These are phyloP conservation scores for Trachelipus rathkii DNA, from an alignment of 1,140 invertebrate species.

Conservation along the genomic window DNA sequence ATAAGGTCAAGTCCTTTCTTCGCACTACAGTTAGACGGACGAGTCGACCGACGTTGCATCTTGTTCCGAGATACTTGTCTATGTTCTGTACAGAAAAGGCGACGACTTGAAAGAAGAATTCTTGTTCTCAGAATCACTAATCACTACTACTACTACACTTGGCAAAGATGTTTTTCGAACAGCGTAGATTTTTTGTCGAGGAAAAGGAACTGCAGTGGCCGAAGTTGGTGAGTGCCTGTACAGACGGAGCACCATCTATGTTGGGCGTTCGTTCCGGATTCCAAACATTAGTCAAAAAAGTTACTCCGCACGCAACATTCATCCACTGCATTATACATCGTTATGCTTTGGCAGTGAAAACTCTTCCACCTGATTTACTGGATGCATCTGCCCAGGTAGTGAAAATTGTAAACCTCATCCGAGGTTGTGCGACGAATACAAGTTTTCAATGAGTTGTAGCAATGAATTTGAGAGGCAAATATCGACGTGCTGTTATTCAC, in stretches of 20 bases:
- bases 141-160: neutral
- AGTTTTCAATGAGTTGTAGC: slow-evolving; percentile 16
- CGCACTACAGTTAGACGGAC: neutral
- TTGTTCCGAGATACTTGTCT: neutral
- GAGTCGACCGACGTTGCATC: neutral
- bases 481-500: slow-evolving; percentile 13
- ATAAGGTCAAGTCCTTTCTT: too few species aligned
- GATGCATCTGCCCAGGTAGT: too few species aligned
- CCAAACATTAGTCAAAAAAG: too few species aligned
- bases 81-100: neutral
- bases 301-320: too few species aligned
- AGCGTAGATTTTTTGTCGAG: neutral
- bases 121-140: too few species aligned
- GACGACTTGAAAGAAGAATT: neutral
- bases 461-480: slow-evolving; percentile 10
- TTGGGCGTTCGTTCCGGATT: too few species aligned
- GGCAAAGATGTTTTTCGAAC: neutral
- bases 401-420: too few species aligned
- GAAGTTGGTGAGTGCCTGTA: neutral
- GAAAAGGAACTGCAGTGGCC: neutral
- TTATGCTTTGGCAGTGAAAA: too few species aligned
- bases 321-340: too few species aligned
- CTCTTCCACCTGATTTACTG: too few species aligned
- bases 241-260: neutral
- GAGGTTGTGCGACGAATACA: slow-evolving; percentile 18